Evolutionary conservation across 2,113 vertebrate genomes (phyloP), one percentile per base, ranked within the genome.

Genomic region (Thunnus thynnus): DNA sequence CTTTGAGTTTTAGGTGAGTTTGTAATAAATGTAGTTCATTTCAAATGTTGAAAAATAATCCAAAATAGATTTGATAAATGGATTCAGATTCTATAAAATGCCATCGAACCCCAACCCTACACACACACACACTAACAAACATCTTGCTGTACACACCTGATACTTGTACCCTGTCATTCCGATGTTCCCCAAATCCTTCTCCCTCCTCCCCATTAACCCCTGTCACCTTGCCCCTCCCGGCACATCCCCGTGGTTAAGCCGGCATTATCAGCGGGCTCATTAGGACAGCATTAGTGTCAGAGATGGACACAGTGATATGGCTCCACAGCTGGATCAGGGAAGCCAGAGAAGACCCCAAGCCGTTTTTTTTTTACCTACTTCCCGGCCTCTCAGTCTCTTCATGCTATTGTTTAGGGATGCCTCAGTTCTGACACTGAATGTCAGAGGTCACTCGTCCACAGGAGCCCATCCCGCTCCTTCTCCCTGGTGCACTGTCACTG

Each of bases 241-340:
- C 75, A 83, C 78, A 82, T 89, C 83, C 76, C 85, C 9, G 7
- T 84, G 83, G 83, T 88, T 93, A 92, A 91, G 88, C 86, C 50
- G 30, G 73, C 86, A 90, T 93, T 91, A 91, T 90, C 84, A 85
- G 82, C 11, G 22, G 54, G 27, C 90, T 93, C 89, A 93, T 93
- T 94, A 93, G 93, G 86, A 73, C 82, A 22, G 93, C 90, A 93
- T 94, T 93, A 94, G 88, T 92, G 90, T 92, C 91, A 90, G 85
- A 91, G 91, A 93, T 91, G 89, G 83, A 91, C 89, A 87, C 83
- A 65, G 61, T 74, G 91, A 93, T 93, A 93, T 72, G 79, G 81
- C 80, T 87, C 66, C 61, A 58, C 85, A 83, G 86, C 89, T 83
- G 87, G 88, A 90, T 90, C 83, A 92, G 72, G 63, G 63, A 87